Base-by-base conservation (phyloP, 2,888 invertebrate species). In the Alentia gelatinosa region DNA sequence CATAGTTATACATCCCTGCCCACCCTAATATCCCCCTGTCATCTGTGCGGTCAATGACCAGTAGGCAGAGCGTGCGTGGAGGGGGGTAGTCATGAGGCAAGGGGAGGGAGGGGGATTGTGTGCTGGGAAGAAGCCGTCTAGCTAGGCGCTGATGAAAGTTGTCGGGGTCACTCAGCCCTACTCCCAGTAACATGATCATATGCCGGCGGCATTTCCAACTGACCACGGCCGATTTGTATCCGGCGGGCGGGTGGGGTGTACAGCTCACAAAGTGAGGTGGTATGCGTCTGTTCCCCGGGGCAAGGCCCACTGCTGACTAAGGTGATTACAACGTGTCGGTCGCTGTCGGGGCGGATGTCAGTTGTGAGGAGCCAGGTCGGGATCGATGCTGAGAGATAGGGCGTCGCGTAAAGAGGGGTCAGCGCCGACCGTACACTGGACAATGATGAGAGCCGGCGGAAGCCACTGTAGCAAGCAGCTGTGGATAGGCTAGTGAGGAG, bases 111-210 rank as follows among this genome's bases (percentile, higher is more conserved):
- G 47, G 47, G 47, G 9, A 19, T 9, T 9, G 47, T 19, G 47
- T 9, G 47, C 47, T 9, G 47, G 47, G 47, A 9, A 19, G 47
- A 19, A 19, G 9, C 9, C 9, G 47, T 9, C 47, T 9, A 19
- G 47, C 9, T 19, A 19, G 74, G 74, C 74, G 74, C 30, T 86
- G 47, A 47, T 86, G 86, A 86, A 47, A 47, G 86, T 86, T 86
- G 86, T 86, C 86, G 50, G 86, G 86, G 86, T 86, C 86, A 86
- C 26, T 86, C 50, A 47, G 86, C 42, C 30, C 47, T 23, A 42
- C 86, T 86, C 47, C 30, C 50, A 23, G 86, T 47, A 86, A 86
- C 86, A 86, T 86, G 83, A 83, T 83, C 83, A 83, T 83, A 37
- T 83, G 86, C 47, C 47, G 26, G 30, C 47, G 47, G 86, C 86